phyloP scores from a whole-genome alignment of 2,113 vertebrate genomes.

The Albula goreensis region DNA sequence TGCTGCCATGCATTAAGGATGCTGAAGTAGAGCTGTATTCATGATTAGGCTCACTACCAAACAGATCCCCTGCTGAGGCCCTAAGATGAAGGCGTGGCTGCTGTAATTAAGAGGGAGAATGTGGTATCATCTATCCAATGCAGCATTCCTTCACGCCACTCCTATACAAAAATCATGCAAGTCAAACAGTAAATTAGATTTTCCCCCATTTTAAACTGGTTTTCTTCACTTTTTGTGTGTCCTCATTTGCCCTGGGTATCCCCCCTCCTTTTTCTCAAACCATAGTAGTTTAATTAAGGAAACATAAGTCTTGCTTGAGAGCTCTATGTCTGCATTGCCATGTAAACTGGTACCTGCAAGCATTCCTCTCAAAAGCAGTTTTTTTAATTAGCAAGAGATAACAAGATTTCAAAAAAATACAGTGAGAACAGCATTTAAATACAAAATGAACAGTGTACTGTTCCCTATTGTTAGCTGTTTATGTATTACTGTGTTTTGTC shows the following conservation, averaged over 20 bases:
- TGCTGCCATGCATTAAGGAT: not conserved
- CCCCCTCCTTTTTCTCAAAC: not conserved
- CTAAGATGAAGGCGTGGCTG: not conserved
- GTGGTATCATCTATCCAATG: not conserved
- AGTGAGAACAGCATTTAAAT: too few species aligned
- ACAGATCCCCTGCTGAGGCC: not conserved
- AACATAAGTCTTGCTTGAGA: not conserved
- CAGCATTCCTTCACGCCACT: not conserved
- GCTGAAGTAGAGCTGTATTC: not conserved
- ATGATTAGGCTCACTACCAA: not conserved
- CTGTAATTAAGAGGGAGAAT: not conserved
- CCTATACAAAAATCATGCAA: not conserved
- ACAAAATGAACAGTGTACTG: too few species aligned
- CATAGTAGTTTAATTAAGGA: not conserved
- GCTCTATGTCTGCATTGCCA: not conserved
- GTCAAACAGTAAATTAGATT: not conserved
- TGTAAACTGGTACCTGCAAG: not conserved
- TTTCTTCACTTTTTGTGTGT: not conserved
- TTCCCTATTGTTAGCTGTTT: too few species aligned
- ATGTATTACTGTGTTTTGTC: too few species aligned
- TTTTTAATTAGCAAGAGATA: too few species aligned
- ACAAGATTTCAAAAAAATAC: too few species aligned
- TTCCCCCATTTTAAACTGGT: not conserved
- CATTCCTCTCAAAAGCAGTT: not conserved
- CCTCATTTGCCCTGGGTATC: not conserved